Evolutionary conservation across 2,888 invertebrate genomes (phyloP).

Genomic region (Phengaris arion): DNA sequence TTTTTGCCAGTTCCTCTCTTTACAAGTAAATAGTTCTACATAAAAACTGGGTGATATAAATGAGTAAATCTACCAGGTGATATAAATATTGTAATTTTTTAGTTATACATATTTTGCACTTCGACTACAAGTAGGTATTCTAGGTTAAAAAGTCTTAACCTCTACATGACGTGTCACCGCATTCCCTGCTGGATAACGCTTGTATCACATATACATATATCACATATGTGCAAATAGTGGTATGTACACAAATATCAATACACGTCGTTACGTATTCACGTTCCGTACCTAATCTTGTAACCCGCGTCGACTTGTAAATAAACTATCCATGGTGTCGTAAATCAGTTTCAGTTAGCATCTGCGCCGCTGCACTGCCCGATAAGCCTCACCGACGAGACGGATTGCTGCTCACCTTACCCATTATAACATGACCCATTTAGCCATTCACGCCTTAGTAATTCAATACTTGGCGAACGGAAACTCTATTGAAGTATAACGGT

Average conservation of each 20-base stretch:
- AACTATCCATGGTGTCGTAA: slow-evolving; percentile 63
- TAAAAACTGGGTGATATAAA: too few species aligned
- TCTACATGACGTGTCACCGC: too few species aligned
- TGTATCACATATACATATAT: too few species aligned
- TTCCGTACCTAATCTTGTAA: slow-evolving; percentile 34
- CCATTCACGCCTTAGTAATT: slow-evolving; percentile 37
- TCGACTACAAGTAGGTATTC: too few species aligned
- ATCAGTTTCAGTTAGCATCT: slow-evolving; percentile 70
- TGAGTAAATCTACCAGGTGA: too few species aligned
- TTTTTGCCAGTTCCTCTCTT: too few species aligned
- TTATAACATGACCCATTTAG: slow-evolving; percentile 45
- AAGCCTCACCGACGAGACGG: slow-evolving; percentile 64
- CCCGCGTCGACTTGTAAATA: slow-evolving; percentile 51
- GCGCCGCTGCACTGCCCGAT: slow-evolving; percentile 59
- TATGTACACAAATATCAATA: slow-evolving; percentile 19
- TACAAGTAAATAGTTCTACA: too few species aligned
- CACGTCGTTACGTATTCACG: slow-evolving; percentile 31
- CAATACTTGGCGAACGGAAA: slow-evolving; percentile 36
- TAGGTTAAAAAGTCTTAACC: too few species aligned
- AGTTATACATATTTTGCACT: too few species aligned
- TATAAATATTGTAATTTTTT: too few species aligned
- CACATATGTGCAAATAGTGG: not conserved
- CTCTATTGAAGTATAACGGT: slow-evolving; percentile 35
- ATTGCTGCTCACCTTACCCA: slow-evolving; percentile 49
- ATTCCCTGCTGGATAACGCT: too few species aligned